Base-by-base conservation (phyloP, 2,113 vertebrate genomes). In the Pangasianodon gigas region DNA sequence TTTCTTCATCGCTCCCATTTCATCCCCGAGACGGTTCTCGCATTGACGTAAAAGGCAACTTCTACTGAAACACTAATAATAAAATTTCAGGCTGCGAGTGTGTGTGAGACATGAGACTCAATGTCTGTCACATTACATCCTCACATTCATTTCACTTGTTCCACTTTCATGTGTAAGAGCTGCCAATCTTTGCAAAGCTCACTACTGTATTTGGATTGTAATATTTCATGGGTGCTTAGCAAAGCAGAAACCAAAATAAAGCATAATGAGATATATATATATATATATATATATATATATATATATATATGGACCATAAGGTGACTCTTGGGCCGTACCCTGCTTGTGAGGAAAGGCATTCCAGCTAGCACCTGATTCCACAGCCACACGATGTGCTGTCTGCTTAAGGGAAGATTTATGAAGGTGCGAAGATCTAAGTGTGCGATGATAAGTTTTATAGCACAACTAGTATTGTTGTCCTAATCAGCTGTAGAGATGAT, bases 401-500 rank as follows among this genome's bases (percentile, higher is more conserved):
- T 92, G 56, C 89, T 89, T 87, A 90, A 87, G 62, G 26, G 24
- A 89, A 92, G 89, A 90, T 91, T 88, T 85, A 90, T 89, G 89
- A 75, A n/a, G 44, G 85, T 37, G 37, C 37, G 37, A 37, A 37
- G 37, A 37, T 37, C 60, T 88, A 91, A 87, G 71, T 74, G 90
- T 87, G 18, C 41, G 41, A 90, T 89, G 89, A 89, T 87, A 86
- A 16, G 48, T 90, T 91, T 92, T 91, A 89, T 82, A 88, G 89
- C 87, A 82, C 88, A 89, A 87, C 92, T 87, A 89, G 89, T 90
- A 82, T 90, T 89, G 88, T 91, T 89, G 87, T 90, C 87, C 90
- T 90, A 91, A 92, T 90, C 92, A 91, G 90, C 67, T 24, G 65
- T 52, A 67, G 21, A 54, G 90, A 88, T 90, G 88, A 92, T 91